phyloP scores from a whole-genome alignment of 2,888 invertebrate species.

The Acrobasis consociella region DNA sequence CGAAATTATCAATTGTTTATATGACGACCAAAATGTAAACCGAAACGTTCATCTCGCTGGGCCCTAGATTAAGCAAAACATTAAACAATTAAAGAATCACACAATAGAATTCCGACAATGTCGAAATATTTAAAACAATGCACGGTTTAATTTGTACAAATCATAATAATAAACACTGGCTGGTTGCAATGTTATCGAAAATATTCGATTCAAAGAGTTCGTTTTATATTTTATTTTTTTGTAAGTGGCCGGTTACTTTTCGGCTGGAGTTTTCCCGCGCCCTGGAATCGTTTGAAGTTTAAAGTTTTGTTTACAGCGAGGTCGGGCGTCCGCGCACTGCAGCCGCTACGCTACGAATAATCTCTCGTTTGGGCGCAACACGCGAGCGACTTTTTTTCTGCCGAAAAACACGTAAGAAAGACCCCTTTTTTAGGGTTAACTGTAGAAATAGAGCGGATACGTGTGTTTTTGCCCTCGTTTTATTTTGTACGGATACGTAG shows the following conservation, averaged over 20 bases:
- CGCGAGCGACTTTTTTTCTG: slow-evolving; percentile 64
- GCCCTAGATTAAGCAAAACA: slow-evolving; percentile 64
- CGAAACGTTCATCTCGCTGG: slow-evolving; percentile 58
- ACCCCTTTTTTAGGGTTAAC: slow-evolving; percentile 74
- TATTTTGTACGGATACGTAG: slow-evolving; percentile 12
- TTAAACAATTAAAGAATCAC: slow-evolving; percentile 71
- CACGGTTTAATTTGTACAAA: slow-evolving; percentile 67
- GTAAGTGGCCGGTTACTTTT: slow-evolving; percentile 33
- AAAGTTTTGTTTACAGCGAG: slow-evolving; percentile 46
- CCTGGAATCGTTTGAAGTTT: slow-evolving; percentile 51
- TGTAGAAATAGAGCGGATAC: slow-evolving; percentile 58
- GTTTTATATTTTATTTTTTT: slow-evolving; percentile 40
- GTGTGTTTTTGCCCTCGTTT: slow-evolving; percentile 30
- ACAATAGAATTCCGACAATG: slow-evolving; percentile 74
- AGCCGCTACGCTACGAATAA: slow-evolving; percentile 74
- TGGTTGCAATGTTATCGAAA: slow-evolving; percentile 60
- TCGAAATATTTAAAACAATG: slow-evolving; percentile 76
- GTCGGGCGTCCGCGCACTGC: slow-evolving; percentile 70
- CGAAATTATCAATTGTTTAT: slow-evolving; percentile 79
- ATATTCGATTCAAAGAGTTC: slow-evolving; percentile 46
- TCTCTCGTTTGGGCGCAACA: slow-evolving; percentile 47
- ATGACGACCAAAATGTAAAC: slow-evolving; percentile 70
- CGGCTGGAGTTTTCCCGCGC: slow-evolving; percentile 73
- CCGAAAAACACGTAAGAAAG: slow-evolving; percentile 74
- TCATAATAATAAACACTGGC: slow-evolving; percentile 71